A percentile compares a stretch with the other conserved stretches of the same genome.
Conservation (phyloP, 2,888 invertebrate genomes). For the Acronicta aceris region DNA sequence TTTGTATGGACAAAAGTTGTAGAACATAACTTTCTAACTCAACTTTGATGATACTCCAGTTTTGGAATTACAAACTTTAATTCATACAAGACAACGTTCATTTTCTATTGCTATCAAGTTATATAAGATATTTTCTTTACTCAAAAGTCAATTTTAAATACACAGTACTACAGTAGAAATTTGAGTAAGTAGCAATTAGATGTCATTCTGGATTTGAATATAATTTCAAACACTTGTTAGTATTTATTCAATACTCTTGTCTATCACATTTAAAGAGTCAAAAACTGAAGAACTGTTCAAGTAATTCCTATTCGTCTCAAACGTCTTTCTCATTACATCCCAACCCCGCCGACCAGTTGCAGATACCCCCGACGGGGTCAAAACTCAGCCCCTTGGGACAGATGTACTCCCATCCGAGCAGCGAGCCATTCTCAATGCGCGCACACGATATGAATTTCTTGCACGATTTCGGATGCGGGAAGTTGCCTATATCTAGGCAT, state of each 20-base stretch:
- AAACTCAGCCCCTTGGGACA: conserved; percentile 96
- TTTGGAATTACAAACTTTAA: too few relatives aligned
- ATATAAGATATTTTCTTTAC: too few relatives aligned
- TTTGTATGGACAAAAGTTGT: too few relatives aligned
- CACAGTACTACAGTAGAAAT: too few relatives aligned
- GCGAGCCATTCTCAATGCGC: conserved; percentile 92
- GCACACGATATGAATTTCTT: conserved; percentile 98
- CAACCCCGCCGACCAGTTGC: conserved; percentile 96
- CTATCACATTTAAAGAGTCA: neutral
- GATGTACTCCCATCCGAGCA: conserved; percentile 96
- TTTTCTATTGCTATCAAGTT: too few relatives aligned
- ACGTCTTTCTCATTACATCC: conserved; percentile 91
- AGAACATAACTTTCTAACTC: too few relatives aligned
- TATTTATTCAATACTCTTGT: neutral
- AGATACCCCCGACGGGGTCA: conserved; percentile 96
- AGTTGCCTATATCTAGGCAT: conserved; percentile 96
- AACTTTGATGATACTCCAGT: too few relatives aligned
- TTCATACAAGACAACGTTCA: too few relatives aligned
- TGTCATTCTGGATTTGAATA: too few relatives aligned
- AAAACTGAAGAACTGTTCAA: neutral
- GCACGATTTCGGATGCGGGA: conserved; percentile 96
- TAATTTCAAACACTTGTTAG: neutral
- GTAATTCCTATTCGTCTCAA: conserved; percentile 23
- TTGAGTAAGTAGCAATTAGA: too few relatives aligned
- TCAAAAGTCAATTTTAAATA: too few relatives aligned